Conservation (phyloP, 2,797 vertebrate species). For the Hippocampus kuda region DNA sequence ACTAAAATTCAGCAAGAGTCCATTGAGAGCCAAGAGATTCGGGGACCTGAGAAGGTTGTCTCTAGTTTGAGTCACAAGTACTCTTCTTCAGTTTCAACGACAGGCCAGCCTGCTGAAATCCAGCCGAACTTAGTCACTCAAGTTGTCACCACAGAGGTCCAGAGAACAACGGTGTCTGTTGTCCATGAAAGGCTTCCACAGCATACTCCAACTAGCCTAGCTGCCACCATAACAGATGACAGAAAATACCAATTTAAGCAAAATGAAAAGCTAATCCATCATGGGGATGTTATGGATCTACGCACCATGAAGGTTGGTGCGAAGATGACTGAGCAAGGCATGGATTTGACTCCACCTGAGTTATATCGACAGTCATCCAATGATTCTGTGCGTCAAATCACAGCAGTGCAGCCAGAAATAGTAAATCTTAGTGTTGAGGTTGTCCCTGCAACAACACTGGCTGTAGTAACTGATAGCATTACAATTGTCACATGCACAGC, state of each 20-base stretch:
- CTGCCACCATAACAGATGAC: conserved; percentile 64
- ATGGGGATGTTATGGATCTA: conserved; percentile 85
- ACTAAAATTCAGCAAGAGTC: conserved; percentile 66
- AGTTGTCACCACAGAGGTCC: conserved; percentile 72
- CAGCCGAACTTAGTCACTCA: conserved; percentile 69
- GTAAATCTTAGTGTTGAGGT: conserved; percentile 84
- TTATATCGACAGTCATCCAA: conserved; percentile 71
- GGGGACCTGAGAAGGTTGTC: conserved; percentile 68
- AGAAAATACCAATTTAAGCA: conserved; percentile 71
- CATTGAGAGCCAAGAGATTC: conserved; percentile 70
- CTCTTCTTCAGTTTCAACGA: conserved; percentile 71
- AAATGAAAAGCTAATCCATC: conserved; percentile 72
- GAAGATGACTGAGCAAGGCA: conserved; percentile 75
- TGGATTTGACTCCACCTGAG: conserved; percentile 83
- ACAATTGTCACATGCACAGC: conserved; percentile 78
- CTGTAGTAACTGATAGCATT: conserved; percentile 72
- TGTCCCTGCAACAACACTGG: conserved; percentile 66
- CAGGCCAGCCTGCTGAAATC: conserved; percentile 61
- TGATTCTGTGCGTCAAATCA: conserved; percentile 70
- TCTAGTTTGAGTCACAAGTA: conserved; percentile 73
- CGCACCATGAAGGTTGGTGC: conserved; percentile 78
- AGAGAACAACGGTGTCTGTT: conserved; percentile 74
- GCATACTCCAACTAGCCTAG: conserved; percentile 62
- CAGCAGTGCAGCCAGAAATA: conserved; percentile 84
- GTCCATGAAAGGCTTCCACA: conserved; percentile 69